Evolutionary conservation across 1,140 invertebrate species (phyloP).

Genomic region (Drosophila yakuba): DNA sequence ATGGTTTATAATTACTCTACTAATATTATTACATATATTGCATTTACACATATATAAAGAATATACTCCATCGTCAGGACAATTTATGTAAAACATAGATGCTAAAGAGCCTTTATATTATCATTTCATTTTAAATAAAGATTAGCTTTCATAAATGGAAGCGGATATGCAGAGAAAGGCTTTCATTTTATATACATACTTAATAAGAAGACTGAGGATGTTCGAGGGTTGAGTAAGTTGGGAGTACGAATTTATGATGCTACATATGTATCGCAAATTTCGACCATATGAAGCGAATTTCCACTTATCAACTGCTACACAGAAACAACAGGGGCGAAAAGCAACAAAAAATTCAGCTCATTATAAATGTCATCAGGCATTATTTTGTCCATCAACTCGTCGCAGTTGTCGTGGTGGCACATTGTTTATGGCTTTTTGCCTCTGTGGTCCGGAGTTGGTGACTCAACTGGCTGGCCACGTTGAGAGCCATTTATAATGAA

Average conservation of each 20-base stretch:
- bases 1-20: too few species aligned
- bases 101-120: too few species aligned
- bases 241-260: conserved; percentile 55
- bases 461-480: conserved; percentile 1
- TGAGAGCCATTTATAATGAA: conserved; percentile 69
- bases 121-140: too few species aligned
- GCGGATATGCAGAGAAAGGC: too few species aligned
- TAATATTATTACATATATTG: too few species aligned
- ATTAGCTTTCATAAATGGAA: too few species aligned
- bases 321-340: conserved; percentile 7
- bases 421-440: conserved; percentile 67
- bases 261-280: conserved; percentile 44
- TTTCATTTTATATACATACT: too few species aligned
- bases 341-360: conserved; percentile 59
- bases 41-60: too few species aligned
- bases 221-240: conserved; percentile 6
- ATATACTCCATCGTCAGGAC: too few species aligned
- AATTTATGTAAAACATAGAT: too few species aligned
- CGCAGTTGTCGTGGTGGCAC: conserved; percentile 43
- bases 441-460: conserved; percentile 4
- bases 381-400: conserved; percentile 74
- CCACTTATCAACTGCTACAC: conserved; percentile 42
- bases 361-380: conserved; percentile 77
- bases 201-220: not conserved
- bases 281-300: conserved; percentile 47